Evolutionary conservation across 1,140 invertebrate species (phyloP).

Genomic region (Mya arenaria): DNA sequence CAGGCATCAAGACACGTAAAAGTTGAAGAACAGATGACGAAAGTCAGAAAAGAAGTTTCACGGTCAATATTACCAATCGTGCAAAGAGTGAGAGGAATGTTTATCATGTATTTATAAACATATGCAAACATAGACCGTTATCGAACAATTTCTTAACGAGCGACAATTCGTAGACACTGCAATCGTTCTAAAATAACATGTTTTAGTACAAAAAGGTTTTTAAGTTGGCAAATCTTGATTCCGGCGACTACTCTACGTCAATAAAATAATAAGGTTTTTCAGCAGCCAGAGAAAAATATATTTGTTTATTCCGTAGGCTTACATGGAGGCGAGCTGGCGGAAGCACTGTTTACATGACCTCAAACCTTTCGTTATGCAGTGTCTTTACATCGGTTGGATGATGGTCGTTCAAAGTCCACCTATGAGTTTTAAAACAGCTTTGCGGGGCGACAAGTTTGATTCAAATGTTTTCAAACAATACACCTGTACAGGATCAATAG

Average conservation of each 20-base stretch:
- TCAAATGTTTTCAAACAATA: conserved; percentile 24
- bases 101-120: background rate
- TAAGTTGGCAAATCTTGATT: background rate
- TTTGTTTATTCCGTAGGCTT: background rate
- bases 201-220: background rate
- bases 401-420: conserved; percentile 27
- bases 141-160: background rate
- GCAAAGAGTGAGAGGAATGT: background rate
- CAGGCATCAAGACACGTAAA: background rate
- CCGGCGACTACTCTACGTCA: background rate
- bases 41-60: conserved; percentile 18
- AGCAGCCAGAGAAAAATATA: background rate
- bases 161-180: background rate
- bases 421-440: background rate
- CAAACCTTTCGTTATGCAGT: background rate
- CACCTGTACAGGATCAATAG: background rate
- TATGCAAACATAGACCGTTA: background rate
- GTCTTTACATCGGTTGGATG: conserved; percentile 21
- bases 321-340: conserved; percentile 9
- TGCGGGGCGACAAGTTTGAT: background rate
- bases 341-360: background rate
- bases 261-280: background rate
- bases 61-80: conserved; percentile 21
- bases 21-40: conserved; percentile 4
- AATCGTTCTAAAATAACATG: background rate